phyloP scores from a whole-genome alignment of 2,888 invertebrate species.

The Ariolimax columbianus region DNA sequence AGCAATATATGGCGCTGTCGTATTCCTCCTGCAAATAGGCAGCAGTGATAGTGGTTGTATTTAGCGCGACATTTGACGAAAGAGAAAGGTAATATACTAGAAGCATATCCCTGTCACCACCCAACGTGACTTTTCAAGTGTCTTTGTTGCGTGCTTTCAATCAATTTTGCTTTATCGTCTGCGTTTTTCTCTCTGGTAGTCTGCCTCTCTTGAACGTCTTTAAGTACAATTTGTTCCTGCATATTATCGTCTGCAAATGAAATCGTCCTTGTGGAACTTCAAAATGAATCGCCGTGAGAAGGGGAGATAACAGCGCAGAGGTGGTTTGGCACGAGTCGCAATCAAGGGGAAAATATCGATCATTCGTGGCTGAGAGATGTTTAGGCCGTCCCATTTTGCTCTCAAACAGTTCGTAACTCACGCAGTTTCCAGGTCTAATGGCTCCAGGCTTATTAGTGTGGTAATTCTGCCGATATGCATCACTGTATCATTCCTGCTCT shows the following conservation, averaged over 20 bases:
- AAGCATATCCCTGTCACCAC: no score
- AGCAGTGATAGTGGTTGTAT: no score
- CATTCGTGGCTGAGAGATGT: neutral
- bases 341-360: slow-evolving; percentile 31
- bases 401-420: slow-evolving; percentile 14
- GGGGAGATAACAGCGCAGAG: neutral
- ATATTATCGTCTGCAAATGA: slow-evolving; percentile 17
- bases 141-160: neutral
- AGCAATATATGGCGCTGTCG: no score
- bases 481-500: neutral
- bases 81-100: no score
- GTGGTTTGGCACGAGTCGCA: slow-evolving; percentile 13
- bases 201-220: neutral
- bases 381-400: slow-evolving; percentile 4
- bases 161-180: slow-evolving; percentile 17
- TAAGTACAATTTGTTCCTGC: neutral
- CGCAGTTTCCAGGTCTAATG: neutral
- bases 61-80: no score
- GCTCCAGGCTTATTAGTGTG: neutral
- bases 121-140: no score
- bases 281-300: slow-evolving; percentile 14
- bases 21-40: no score
- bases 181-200: neutral
- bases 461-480: neutral
- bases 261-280: slow-evolving; percentile 32